phyloP scores from a whole-genome alignment of 2,113 vertebrate species.

The Neogobius melanostomus region DNA sequence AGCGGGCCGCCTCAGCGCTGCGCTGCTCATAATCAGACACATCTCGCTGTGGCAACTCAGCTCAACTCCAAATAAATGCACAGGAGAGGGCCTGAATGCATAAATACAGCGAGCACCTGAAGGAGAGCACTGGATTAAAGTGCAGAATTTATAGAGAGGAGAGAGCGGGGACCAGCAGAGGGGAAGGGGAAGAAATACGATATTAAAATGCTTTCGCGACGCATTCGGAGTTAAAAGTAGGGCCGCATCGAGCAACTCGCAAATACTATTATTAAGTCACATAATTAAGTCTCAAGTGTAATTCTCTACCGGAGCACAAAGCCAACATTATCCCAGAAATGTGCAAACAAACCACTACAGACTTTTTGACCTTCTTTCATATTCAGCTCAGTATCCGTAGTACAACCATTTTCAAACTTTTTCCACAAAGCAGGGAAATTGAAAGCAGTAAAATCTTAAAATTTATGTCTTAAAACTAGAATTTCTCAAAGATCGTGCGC shows the following conservation, averaged over 20 bases:
- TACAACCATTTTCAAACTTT: too few species aligned
- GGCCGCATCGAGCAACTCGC: too few species aligned
- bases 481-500: not conserved
- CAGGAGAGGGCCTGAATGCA: not conserved
- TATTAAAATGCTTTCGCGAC: too few species aligned
- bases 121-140: not conserved
- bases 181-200: not conserved
- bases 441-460: not conserved
- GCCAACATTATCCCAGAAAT: too few species aligned
- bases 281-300: too few species aligned
- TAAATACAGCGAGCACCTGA: not conserved
- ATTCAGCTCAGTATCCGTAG: too few species aligned
- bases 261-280: too few species aligned
- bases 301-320: too few species aligned
- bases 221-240: too few species aligned
- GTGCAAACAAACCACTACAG: too few species aligned
- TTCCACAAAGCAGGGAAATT: not conserved
- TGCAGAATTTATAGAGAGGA: not conserved
- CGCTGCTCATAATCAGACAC: slow-evolving; percentile 5
- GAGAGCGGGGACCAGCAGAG: not conserved
- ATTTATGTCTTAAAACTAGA: not conserved
- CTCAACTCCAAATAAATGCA: slow-evolving; percentile 3
- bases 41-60: slow-evolving; percentile 6
- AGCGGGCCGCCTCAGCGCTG: slow-evolving; percentile 13
- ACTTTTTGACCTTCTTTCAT: too few species aligned